Base-by-base conservation (phyloP, 2,888 invertebrate genomes). In the Lasius platythorax region DNA sequence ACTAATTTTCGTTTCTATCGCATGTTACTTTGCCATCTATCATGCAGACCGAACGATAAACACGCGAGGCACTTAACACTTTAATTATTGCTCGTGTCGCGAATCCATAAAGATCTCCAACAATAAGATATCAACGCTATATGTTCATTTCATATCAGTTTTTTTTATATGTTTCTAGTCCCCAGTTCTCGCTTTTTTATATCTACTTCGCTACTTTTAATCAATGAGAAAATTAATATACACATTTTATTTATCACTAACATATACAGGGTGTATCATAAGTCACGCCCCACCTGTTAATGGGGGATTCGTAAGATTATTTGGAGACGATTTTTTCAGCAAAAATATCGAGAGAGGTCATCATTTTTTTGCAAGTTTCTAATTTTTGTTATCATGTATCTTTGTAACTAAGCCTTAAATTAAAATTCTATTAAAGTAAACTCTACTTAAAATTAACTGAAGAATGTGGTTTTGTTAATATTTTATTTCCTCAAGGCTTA, bases 11-110 rank as follows among this genome's bases (percentile, higher is more conserved):
- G 2, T 28, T 23, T 70, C 70, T 12, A 46, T 33, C 33, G 11
- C 23, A 23, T 33, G 50, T 50, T 53, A 33, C 28, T n/a, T 15
- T 12, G 37, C 11, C 15, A 53, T 23, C 64, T 53, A 61, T 81
- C 46, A 6, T n/a, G 50, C 15, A 61, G 58, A 61, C 61, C 12
- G 12, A 46, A 46, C 46, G 79, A 81, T 81, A 81, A 81, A 37
- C 79, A 81, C 70, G 79, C 72, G 9, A 68, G n/a, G 33, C 8
- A 61, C 46, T 81, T 63, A 72, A 72, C 56, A 46, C 15, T 43
- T 9, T 70, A 81, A 81, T 81, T 81, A 70, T 28, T 12, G 11
- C 72, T 70, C 70, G 79, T 81, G 79, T 37, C 28, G 18, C 9
- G 37, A 46, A 30, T 50, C 12, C 12, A 81, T 81, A 81, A 61